Conservation (phyloP, 1,140 invertebrate species). For the Orius laevigatus region DNA sequence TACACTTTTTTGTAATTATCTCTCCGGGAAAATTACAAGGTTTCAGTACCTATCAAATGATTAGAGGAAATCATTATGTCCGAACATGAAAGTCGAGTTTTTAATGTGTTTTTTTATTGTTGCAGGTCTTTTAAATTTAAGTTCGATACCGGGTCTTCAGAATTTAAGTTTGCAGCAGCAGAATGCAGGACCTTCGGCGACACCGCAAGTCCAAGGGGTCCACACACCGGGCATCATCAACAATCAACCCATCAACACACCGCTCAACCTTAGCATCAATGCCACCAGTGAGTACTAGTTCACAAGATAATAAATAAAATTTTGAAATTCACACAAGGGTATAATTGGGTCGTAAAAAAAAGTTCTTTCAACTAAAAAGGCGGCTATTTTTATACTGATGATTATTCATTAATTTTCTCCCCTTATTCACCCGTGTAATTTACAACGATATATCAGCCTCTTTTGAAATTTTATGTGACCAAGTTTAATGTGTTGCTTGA, state of each 20-base stretch:
- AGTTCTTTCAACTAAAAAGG: no score
- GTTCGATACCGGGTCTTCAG: slow-evolving; percentile 1
- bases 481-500: no score
- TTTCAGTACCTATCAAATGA: no score
- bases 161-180: neutral
- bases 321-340: neutral
- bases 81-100: no score
- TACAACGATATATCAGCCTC: no score
- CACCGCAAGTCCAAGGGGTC: neutral
- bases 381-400: no score
- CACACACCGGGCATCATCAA: slow-evolving; percentile 13
- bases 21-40: no score
- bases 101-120: neutral
- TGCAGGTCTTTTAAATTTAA: slow-evolving; percentile 11
- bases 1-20: no score
- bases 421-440: no score
- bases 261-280: slow-evolving; percentile 61
- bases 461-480: no score
- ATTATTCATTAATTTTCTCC: no score
- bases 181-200: neutral
- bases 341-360: neutral
- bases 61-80: no score
- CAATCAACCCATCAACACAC: slow-evolving; percentile 40
- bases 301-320: neutral
- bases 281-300: slow-evolving; percentile 33